Evolutionary conservation across 2,113 vertebrate species (phyloP), one percentile per base, ranked within the genome.

Genomic region (Cyprinodon brontotheroides): DNA sequence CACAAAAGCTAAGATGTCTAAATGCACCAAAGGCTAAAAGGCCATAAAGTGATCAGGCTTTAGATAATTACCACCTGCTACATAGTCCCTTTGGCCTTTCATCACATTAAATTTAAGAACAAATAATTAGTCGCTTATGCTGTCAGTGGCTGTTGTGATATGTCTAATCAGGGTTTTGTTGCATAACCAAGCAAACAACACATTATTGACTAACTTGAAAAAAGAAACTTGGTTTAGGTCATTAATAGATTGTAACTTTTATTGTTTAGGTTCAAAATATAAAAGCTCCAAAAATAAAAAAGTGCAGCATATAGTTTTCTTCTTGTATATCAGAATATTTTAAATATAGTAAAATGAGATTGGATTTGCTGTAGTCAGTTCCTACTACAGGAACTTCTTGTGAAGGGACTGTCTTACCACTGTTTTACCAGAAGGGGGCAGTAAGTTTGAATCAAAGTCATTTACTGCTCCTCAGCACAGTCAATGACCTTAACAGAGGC

Each of bases 391-490:
- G 17, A n/a, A 11, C 11, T 0, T 4, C 1, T 15, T 47, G 4
- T 37, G 3, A 29, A 0, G 0, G 69, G 0, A 0, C 12, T 80
- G 82, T 43, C 78, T 29, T 90, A 72, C 61, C 62, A 63, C 20
- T 6, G 20, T 15, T 40, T 11, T 11, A 73, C 86, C 90, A 85
- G 1, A 36, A 53, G 89, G 65, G 76, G 87, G 83, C 79, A 78
- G 65, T 73, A 4, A 1, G 4, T 0, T 12, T 13, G 4, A 22
- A 3, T 11, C n/a, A 43, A 74, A 37, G 39, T 45, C 3, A 13
- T 61, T 59, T 12, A 15, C 5, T 29, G 11, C 29, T 39, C 11
- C 10, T 38, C 29, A 22, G 36, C 20, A 14, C 12, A 29, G 65
- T 57, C 48, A 17, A 5, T 12, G 48, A 20, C 17, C 12, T 17